These are phyloP conservation scores for Xanthorhoe spadicearia DNA, from an alignment of 2,888 invertebrate species.

Conservation along the genomic window DNA sequence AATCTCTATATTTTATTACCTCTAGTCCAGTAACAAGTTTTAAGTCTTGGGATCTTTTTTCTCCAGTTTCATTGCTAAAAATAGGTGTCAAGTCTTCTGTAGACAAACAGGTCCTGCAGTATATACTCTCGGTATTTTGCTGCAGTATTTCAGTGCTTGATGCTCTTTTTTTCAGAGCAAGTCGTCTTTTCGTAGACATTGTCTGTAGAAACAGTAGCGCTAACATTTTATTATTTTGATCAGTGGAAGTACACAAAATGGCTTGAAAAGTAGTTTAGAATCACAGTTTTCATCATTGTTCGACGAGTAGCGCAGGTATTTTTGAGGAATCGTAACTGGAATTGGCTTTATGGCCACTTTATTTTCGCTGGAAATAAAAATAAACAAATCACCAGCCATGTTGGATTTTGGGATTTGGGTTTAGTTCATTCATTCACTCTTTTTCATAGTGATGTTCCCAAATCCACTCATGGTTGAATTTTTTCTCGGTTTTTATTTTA, in stretches of 20 bases:
- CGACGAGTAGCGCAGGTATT: neutral
- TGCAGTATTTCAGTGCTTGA: slow-evolving; percentile 14
- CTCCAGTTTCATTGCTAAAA: slow-evolving; percentile 54
- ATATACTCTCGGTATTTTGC: slow-evolving; percentile 18
- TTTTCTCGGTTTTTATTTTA: too few relatives aligned
- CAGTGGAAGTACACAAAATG: neutral
- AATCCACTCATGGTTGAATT: neutral
- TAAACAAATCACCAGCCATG: slow-evolving; percentile 26
- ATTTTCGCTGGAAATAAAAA: slow-evolving; percentile 7
- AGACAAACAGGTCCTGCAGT: slow-evolving; percentile 65
- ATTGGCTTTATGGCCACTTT: neutral
- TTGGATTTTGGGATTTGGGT: slow-evolving; percentile 12
- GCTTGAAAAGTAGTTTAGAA: neutral
- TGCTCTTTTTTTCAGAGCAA: slow-evolving; percentile 24
- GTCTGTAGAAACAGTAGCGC: slow-evolving; percentile 56
- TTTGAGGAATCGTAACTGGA: neutral
- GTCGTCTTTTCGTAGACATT: slow-evolving; percentile 47
- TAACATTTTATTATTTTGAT: slow-evolving; percentile 48
- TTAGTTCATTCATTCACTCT: neutral
- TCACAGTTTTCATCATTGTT: slow-evolving; percentile 14
- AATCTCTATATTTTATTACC: slow-evolving; percentile 19
- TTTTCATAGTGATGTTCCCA: too few relatives aligned
- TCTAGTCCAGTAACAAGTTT: slow-evolving; percentile 63
- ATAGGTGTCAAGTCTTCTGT: slow-evolving; percentile 59
- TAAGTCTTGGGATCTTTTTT: slow-evolving; percentile 59